These are phyloP conservation scores for Euglossa dilemma DNA, from an alignment of 1,140 invertebrate genomes.

Conservation along the genomic window DNA sequence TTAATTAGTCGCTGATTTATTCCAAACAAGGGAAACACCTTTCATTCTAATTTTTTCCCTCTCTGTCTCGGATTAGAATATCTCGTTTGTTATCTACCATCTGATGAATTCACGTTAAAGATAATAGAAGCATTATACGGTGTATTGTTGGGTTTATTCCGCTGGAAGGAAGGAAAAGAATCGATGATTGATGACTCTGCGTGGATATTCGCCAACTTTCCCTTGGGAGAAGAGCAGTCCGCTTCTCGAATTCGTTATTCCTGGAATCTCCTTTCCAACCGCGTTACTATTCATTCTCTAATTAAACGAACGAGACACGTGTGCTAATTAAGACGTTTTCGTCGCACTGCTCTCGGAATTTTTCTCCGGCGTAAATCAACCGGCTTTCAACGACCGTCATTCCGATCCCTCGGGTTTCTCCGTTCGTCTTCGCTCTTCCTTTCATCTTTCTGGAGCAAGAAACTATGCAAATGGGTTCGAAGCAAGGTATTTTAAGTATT, in stretches of 20 bases:
- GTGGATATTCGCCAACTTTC: background rate
- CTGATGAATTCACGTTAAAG: background rate
- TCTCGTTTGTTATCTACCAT: background rate
- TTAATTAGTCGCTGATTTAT: background rate
- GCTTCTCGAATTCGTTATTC: background rate
- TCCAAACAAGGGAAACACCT: background rate
- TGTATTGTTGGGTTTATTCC: too few species aligned
- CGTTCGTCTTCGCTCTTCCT: background rate
- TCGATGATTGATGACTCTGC: background rate
- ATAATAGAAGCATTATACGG: background rate
- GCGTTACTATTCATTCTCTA: background rate
- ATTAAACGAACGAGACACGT: background rate
- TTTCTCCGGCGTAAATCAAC: background rate
- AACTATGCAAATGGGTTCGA: too few species aligned
- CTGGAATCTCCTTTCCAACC: slow-evolving; percentile 3
- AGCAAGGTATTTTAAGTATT: too few species aligned
- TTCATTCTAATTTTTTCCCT: background rate
- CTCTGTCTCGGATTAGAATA: background rate
- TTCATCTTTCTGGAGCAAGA: too few species aligned
- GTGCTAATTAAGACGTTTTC: slow-evolving; percentile 18
- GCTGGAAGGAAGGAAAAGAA: background rate
- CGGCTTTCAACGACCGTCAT: background rate
- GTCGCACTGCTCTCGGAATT: background rate
- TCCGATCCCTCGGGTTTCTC: background rate
- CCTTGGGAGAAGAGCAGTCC: background rate